Evolutionary conservation across 2,113 vertebrate genomes (phyloP).

Genomic region (Phylloscopus whistleri): DNA sequence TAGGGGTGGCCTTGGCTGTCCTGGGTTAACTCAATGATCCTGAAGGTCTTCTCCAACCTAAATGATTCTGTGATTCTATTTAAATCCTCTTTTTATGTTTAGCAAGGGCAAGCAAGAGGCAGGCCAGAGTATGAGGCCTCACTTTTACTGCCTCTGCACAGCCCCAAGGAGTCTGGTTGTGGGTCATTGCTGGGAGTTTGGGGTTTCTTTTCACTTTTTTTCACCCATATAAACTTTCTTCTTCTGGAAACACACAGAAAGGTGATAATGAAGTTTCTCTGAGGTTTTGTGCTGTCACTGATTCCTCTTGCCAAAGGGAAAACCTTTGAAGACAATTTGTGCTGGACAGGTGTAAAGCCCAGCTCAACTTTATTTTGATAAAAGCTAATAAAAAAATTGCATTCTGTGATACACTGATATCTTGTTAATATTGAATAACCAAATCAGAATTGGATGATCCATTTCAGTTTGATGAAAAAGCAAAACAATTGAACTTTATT

Average conservation of each 20-base stretch:
- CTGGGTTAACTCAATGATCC: not conserved
- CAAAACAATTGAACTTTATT: not conserved
- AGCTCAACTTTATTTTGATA: not conserved
- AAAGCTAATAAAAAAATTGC: fast-evolving
- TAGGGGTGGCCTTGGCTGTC: not conserved
- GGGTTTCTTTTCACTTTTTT: not conserved
- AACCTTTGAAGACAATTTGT: not conserved
- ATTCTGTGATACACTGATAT: not conserved
- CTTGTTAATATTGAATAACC: not conserved
- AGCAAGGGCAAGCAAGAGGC: not conserved
- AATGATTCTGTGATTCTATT: not conserved
- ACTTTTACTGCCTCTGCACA: not conserved
- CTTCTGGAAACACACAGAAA: not conserved
- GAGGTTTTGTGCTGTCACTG: not conserved
- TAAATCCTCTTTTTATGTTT: not conserved
- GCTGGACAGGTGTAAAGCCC: fast-evolving
- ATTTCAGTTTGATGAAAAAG: not conserved
- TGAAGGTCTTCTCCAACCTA: not conserved
- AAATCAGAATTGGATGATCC: not conserved
- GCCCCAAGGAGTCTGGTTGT: not conserved
- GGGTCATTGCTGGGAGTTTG: not conserved
- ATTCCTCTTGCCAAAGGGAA: not conserved
- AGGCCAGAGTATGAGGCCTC: not conserved
- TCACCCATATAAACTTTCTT: not conserved
- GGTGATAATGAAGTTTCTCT: not conserved